Conservation (phyloP, 2,113 vertebrate genomes). For the Cavia aperea region DNA sequence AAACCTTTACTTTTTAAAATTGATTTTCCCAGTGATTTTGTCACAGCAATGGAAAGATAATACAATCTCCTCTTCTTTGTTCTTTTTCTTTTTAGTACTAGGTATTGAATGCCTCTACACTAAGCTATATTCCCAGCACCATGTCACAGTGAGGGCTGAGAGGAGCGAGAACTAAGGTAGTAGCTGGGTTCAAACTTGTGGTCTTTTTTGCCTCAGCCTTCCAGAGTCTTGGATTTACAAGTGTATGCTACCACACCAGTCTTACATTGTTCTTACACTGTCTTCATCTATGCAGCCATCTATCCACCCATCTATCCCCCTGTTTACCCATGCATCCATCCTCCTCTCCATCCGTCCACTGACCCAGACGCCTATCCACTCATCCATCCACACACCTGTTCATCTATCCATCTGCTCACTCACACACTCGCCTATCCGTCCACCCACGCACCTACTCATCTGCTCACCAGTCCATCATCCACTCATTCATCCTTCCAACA, state of each 20-base stretch:
- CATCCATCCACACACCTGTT: neutral
- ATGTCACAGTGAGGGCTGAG: accelerated
- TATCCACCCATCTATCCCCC: accelerated
- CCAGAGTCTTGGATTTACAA: neutral
- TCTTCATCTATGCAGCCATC: neutral
- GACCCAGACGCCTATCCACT: neutral
- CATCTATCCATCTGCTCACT: too few species aligned
- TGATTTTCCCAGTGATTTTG: neutral
- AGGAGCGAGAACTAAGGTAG: neutral
- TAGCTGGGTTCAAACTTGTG: neutral
- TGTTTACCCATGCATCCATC: accelerated
- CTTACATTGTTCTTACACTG: neutral
- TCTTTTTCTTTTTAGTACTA: neutral
- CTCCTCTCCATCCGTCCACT: accelerated
- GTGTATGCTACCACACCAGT: neutral
- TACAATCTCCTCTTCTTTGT: neutral
- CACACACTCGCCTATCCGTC: neutral
- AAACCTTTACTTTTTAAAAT: neutral
- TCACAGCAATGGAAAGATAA: neutral
- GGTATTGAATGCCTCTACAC: neutral
- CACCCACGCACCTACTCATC: neutral
- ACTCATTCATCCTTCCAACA: neutral
- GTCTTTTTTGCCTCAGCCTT: neutral
- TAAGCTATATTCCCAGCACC: neutral
- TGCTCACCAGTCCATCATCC: neutral